Percentiles rank a stretch among this genome's conserved stretches.
Evolutionary conservation across 2,797 vertebrate species (phyloP).

Genomic region (Lophotriccus pileatus): DNA sequence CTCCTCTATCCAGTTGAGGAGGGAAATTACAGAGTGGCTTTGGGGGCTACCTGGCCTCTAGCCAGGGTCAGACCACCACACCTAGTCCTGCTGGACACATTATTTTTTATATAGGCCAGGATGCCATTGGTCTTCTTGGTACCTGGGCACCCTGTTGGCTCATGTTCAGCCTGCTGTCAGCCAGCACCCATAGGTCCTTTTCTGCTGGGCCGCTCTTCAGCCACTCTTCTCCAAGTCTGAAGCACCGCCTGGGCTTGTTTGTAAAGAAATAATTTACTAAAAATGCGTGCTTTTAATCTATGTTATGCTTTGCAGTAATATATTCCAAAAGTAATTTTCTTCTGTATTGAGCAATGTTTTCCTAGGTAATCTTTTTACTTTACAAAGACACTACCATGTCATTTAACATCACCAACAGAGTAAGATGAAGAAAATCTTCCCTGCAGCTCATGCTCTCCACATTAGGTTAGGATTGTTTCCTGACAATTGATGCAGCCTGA

Average conservation of each 20-base stretch:
- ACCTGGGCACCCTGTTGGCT: neutral
- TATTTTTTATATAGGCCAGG: neutral
- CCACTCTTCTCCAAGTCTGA: neutral
- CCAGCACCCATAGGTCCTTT: neutral
- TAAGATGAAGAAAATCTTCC: neutral
- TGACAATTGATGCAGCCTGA: neutral
- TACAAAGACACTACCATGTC: neutral
- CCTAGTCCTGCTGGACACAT: neutral
- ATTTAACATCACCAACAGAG: neutral
- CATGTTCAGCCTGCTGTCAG: neutral
- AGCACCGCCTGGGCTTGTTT: neutral
- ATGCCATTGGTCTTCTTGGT: neutral
- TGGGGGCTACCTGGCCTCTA: neutral
- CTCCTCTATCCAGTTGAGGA: no score
- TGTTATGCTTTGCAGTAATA: neutral
- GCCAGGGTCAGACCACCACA: neutral
- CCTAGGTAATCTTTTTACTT: slow-evolving; percentile 2
- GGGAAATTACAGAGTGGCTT: neutral
- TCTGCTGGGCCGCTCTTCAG: neutral
- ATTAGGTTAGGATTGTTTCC: neutral
- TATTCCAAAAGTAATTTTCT: slow-evolving; percentile 20
- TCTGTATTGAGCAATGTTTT: slow-evolving; percentile 1
- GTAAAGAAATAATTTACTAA: neutral
- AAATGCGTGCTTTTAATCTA: neutral
- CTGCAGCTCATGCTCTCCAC: neutral